Evolutionary conservation across 2,797 vertebrate genomes (phyloP).

Genomic region (Alfaro cultratus): DNA sequence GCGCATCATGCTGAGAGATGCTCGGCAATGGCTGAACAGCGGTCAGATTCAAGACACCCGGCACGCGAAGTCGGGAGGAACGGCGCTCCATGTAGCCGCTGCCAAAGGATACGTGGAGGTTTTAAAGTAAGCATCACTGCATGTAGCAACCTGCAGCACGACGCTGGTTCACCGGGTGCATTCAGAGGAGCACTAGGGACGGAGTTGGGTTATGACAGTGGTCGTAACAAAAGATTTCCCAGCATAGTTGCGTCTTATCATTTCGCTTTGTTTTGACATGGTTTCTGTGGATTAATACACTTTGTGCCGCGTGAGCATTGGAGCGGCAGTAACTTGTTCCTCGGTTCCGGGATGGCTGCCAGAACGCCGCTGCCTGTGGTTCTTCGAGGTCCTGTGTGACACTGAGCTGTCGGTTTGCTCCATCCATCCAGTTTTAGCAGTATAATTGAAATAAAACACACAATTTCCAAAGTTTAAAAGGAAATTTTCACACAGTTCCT

Average conservation of each 20-base stretch:
- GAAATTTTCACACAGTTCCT: not conserved
- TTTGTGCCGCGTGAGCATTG: constrained; percentile 30
- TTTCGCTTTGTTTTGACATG: constrained; percentile 14
- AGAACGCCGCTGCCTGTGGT: constrained; percentile 54
- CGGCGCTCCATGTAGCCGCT: constrained; percentile 96
- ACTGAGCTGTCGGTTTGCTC: constrained; percentile 18
- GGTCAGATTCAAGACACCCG: constrained; percentile 93
- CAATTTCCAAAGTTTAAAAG: not conserved
- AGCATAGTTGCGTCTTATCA: constrained; percentile 41
- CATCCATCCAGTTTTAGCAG: constrained; percentile 9
- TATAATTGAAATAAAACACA: not conserved
- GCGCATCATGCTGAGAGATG: constrained; percentile 95
- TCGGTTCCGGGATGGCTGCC: constrained; percentile 65
- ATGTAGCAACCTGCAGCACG: constrained; percentile 3
- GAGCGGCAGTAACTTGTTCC: constrained; percentile 43
- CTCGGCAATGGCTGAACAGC: constrained; percentile 97
- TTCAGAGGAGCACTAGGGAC: constrained; percentile 28
- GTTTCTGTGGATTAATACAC: constrained; percentile 35
- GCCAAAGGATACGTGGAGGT: constrained; percentile 98
- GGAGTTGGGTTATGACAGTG: constrained; percentile 2
- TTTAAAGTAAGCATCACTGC: constrained; percentile 92
- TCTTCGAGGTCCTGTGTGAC: constrained; percentile 40
- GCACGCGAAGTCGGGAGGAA: constrained; percentile 95
- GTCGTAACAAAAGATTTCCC: constrained; percentile 29
- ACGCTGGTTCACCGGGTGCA: constrained; percentile 6